These are phyloP conservation scores for Upupa epops DNA, from an alignment of 2,113 vertebrate genomes.

Conservation along the genomic window DNA sequence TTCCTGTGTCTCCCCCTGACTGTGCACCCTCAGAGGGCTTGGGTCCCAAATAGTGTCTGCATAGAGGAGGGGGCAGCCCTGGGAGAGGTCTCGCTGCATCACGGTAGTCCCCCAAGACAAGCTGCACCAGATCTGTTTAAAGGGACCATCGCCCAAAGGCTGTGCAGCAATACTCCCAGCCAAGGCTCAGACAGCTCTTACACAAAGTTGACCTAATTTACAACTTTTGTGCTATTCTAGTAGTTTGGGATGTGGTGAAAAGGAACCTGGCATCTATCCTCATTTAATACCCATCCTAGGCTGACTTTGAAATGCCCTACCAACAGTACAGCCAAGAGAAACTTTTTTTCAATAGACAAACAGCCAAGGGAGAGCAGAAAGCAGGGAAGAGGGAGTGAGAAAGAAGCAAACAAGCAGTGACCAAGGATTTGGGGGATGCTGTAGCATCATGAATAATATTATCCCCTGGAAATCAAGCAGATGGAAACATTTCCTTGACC, in stretches of 20 bases:
- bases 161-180: neutral
- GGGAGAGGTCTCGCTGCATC: slow-evolving; percentile 8
- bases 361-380: slow-evolving; percentile 6
- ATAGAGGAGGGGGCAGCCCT: slow-evolving; percentile 18
- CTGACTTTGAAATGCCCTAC: slow-evolving; percentile 62
- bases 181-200: neutral
- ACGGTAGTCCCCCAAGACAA: slow-evolving; percentile 7
- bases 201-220: slow-evolving; percentile 62
- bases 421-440: neutral
- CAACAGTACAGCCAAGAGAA: slow-evolving; percentile 39
- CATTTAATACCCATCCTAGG: slow-evolving; percentile 54
- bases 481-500: slow-evolving; percentile 36
- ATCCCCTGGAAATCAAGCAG: slow-evolving; percentile 17
- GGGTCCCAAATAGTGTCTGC: neutral
- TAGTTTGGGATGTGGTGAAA: slow-evolving; percentile 37
- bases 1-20: neutral
- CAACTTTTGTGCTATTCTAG: slow-evolving; percentile 55
- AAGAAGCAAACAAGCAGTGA: neutral
- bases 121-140: slow-evolving; percentile 53
- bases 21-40: neutral
- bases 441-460: slow-evolving; percentile 9
- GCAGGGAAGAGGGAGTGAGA: neutral
- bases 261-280: slow-evolving; percentile 65
- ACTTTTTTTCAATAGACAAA: neutral
- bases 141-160: neutral